Percentiles rank a stretch among this genome's conserved stretches.
Evolutionary conservation across 2,113 vertebrate species (phyloP).

Genomic region (Callocephalon fimbriatum): DNA sequence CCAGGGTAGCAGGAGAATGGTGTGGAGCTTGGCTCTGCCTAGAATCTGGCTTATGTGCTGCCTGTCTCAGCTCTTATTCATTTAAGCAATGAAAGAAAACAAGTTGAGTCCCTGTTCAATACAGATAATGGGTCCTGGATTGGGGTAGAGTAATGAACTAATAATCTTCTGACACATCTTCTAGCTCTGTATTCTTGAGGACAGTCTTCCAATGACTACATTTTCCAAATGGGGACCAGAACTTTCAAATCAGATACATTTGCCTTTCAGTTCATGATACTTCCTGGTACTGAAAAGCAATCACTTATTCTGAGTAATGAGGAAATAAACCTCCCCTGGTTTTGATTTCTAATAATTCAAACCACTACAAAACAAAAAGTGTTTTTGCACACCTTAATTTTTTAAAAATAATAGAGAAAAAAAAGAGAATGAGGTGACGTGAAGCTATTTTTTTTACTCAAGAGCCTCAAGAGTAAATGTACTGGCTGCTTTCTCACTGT

Average conservation of each 20-base stretch:
- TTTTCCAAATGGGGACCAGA: background rate
- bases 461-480: background rate
- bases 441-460: background rate
- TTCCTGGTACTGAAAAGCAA: background rate
- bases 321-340: background rate
- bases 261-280: background rate
- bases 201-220: background rate
- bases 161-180: background rate
- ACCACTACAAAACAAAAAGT: background rate
- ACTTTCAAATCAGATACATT: background rate
- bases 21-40: background rate
- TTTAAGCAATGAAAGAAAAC: background rate
- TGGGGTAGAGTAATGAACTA: background rate
- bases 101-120: background rate
- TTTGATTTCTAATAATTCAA: background rate
- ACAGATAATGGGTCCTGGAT: background rate
- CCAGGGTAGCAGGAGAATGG: background rate
- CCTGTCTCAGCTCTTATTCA: background rate
- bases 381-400: background rate
- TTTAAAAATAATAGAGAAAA: background rate
- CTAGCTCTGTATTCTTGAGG: background rate
- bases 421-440: background rate
- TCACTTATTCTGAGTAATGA: background rate
- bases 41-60: background rate
- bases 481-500: background rate